Evolutionary conservation across 2,113 vertebrate genomes (phyloP), one percentile per base, ranked within the genome.

Genomic region (Phodopus roborovskii): DNA sequence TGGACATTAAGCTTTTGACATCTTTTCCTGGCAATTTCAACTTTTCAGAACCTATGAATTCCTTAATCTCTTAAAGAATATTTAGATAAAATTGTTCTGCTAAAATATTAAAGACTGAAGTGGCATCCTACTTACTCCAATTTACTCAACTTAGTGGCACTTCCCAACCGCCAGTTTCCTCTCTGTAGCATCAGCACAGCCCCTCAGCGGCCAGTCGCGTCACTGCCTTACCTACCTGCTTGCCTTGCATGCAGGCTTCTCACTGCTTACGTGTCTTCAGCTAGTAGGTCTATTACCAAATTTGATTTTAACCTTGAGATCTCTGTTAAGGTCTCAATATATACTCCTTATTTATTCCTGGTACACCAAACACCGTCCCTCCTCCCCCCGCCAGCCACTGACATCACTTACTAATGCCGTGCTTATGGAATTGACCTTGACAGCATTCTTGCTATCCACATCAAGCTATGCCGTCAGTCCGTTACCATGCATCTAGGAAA

Each of bases 121-220:
- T 36, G 22, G 56, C 19, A 36, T 82, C 24, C 9, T 53, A 70
- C 36, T 86, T 83, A 84, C 33, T 64, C 17, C 1, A 17, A 45
- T 58, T 70, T 70, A 66, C 42, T 62, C 90, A 71, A 19, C 64
- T 53, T 70, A 70, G 20, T 89, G 83, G 12, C 62, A 39, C 71
- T 91, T 90, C 75, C 20, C n/a, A 56, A 3, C 48, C 16, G 16
- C 30, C 12, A 4, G 3, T 42, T 89, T 73, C 42, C 42, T 79
- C 53, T 79, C 33, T 53, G 22, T 50, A 42, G 30, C 66, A 45
- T 56, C 39, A 60, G 15, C 48, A 71, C 4, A 53, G 22, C 13
- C 48, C 8, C 3, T 71, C n/a, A 3, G 10, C 5, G 3, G 6
- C 8, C 45, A 1, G 0, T 5, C 13, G 28, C 1, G 42, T 58